phyloP scores from a whole-genome alignment of 2,113 vertebrate genomes.

The Lucifuga dentata region DNA sequence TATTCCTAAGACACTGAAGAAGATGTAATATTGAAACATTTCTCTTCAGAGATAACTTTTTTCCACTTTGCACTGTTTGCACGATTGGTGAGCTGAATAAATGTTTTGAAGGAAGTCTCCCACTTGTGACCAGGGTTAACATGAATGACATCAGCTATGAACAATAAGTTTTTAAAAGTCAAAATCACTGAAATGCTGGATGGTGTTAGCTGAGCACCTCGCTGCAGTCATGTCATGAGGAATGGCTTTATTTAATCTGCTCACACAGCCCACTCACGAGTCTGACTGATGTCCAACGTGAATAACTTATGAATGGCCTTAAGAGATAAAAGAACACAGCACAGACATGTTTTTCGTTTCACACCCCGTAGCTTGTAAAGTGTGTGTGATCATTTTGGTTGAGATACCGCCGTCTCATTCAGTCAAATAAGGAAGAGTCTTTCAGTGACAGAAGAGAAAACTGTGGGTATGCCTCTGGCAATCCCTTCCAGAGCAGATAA shows the following conservation, averaged over 20 bases:
- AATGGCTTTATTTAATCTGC: slow-evolving; percentile 31
- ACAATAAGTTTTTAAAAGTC: no score
- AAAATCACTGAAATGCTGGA: slow-evolving; percentile 3
- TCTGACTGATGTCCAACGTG: neutral
- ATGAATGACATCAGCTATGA: no score
- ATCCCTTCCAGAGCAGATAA: slow-evolving; percentile 7
- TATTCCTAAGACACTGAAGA: no score
- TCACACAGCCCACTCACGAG: neutral
- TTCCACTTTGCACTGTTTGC: no score
- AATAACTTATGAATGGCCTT: slow-evolving; percentile 5
- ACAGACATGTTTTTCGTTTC: neutral
- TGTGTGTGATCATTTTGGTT: neutral
- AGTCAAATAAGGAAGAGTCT: neutral
- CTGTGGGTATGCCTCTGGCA: neutral
- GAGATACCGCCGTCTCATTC: neutral
- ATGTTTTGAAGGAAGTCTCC: no score
- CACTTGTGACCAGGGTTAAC: no score
- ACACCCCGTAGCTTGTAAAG: neutral
- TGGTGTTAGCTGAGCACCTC: slow-evolving; percentile 35
- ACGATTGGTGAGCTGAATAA: no score
- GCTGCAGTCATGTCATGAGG: slow-evolving; percentile 36
- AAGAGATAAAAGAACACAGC: neutral
- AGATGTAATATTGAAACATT: no score
- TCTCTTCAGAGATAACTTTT: no score
- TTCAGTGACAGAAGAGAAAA: neutral